A percentile compares a stretch with the other conserved stretches of the same genome.
Conservation (phyloP, 2,797 vertebrate genomes). For the Rhinophrynus dorsalis region DNA sequence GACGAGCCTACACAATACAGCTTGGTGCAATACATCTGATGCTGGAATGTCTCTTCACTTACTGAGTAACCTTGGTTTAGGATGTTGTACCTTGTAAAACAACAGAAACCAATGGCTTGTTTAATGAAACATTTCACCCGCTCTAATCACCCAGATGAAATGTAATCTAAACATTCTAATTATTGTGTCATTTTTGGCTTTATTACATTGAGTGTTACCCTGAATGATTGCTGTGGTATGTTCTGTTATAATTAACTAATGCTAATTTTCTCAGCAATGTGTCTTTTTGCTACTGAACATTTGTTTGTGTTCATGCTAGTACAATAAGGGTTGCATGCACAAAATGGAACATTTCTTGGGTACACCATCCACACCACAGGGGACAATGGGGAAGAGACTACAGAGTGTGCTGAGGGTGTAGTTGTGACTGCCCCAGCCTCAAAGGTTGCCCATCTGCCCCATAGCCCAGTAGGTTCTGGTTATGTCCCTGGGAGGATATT, state of each 20-base stretch:
- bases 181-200: conserved; percentile 3
- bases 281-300: too few species aligned
- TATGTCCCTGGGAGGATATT: too few species aligned
- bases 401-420: too few species aligned
- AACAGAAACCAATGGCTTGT: conserved; percentile 18
- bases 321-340: too few species aligned
- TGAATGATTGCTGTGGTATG: conserved; percentile 14
- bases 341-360: too few species aligned
- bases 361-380: too few species aligned
- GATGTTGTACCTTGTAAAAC: conserved; percentile 44
- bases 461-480: too few species aligned
- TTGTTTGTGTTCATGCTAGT: too few species aligned
- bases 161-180: conserved; percentile 27
- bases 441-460: too few species aligned
- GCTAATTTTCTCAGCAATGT: too few species aligned
- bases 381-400: too few species aligned
- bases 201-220: conserved; percentile 12
- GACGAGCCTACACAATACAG: conserved; percentile 60
- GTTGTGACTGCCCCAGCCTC: too few species aligned
- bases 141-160: background rate
- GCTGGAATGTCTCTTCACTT: conserved; percentile 14
- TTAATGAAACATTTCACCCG: conserved; percentile 33
- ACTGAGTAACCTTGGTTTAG: conserved; percentile 25
- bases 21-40: conserved; percentile 9
- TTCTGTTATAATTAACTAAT: conserved; percentile 26